Evolutionary conservation across 2,797 vertebrate species (phyloP).

Genomic region (Chloroceryle inda): DNA sequence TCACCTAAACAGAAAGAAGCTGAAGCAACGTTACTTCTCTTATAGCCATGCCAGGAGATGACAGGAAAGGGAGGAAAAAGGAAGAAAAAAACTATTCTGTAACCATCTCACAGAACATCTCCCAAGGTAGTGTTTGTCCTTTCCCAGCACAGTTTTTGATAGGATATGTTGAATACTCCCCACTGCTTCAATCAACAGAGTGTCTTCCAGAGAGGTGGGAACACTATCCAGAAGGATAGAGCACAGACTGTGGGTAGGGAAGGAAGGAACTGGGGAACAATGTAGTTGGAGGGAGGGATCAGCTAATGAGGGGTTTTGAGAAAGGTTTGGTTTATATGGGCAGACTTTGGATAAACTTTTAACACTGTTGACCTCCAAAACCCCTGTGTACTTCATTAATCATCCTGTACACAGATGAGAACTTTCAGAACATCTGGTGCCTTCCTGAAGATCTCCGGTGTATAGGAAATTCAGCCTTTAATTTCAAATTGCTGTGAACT

Average conservation of each 20-base stretch:
- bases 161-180: background rate
- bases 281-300: background rate
- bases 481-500: conserved; percentile 62
- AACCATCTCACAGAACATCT: background rate
- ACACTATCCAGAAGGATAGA: background rate
- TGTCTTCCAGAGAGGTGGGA: background rate
- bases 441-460: conserved; percentile 47
- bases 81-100: background rate
- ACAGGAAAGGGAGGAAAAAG: background rate
- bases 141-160: background rate
- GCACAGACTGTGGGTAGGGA: background rate
- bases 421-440: conserved; percentile 69
- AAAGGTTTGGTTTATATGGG: background rate
- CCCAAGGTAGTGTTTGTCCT: conserved; percentile 4
- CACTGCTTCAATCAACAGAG: background rate
- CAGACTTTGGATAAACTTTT: conserved; percentile 53
- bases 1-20: background rate
- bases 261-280: background rate
- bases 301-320: background rate
- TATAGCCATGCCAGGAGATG: background rate
- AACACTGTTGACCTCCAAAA: conserved; percentile 59
- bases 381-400: conserved; percentile 59
- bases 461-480: conserved; percentile 60
- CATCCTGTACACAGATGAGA: conserved; percentile 26
- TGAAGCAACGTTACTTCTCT: background rate